These are phyloP conservation scores for Taurulus bubalis DNA, from an alignment of 2,113 vertebrate genomes.

Conservation along the genomic window DNA sequence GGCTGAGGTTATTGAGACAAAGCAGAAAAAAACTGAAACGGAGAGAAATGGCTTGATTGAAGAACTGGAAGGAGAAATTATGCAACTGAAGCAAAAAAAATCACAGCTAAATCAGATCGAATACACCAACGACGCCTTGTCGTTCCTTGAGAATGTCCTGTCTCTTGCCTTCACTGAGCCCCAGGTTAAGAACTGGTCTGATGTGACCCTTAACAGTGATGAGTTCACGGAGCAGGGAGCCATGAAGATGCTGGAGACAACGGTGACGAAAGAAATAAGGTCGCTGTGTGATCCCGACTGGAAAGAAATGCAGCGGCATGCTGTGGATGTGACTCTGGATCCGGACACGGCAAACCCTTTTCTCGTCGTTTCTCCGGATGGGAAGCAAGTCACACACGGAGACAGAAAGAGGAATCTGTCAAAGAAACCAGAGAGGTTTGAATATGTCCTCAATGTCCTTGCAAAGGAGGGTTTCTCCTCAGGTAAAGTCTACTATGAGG, in stretches of 20 bases:
- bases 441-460: constrained; percentile 45
- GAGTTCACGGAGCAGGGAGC: constrained; percentile 3
- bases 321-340: constrained; percentile 64
- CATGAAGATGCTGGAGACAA: constrained; percentile 33
- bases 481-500: constrained; percentile 66
- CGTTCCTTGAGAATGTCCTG: constrained; percentile 35
- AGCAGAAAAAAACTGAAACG: constrained; percentile 29
- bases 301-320: constrained; percentile 43
- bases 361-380: constrained; percentile 58
- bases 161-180: background rate
- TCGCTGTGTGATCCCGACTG: constrained; percentile 63
- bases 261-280: constrained; percentile 40
- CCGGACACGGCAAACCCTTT: constrained; percentile 56
- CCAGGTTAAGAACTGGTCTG: constrained; percentile 50
- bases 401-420: background rate
- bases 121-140: constrained; percentile 17
- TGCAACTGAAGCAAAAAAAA: constrained; percentile 42
- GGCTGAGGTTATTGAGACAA: constrained; percentile 27
- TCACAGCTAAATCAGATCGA: constrained; percentile 31
- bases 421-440: constrained; percentile 47
- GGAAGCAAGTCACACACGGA: constrained; percentile 48
- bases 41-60: constrained; percentile 41
- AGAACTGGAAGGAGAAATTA: constrained; percentile 60
- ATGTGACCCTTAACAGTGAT: constrained; percentile 4
- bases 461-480: constrained; percentile 59